Evolutionary conservation across 2,797 vertebrate genomes (phyloP).

Genomic region (Propithecus deckenii): DNA sequence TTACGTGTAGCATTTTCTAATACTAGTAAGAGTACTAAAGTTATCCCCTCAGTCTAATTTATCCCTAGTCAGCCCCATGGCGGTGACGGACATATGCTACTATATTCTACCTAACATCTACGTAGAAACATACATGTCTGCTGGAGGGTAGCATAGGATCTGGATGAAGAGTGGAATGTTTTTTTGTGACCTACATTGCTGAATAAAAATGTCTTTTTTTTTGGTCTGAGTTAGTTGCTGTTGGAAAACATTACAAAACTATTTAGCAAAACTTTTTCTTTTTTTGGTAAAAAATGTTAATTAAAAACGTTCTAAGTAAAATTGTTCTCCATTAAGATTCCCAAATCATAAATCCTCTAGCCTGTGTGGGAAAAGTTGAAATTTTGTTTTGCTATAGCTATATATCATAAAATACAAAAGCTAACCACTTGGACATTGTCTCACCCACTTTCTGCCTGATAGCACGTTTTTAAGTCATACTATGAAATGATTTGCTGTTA

Average conservation of each 20-base stretch:
- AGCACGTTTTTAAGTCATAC: conserved; percentile 41
- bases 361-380: neutral
- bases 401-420: neutral
- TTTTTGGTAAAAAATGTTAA: neutral
- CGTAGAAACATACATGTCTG: neutral
- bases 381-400: neutral
- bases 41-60: neutral
- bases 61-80: neutral
- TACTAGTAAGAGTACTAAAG: neutral
- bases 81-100: neutral
- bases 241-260: conserved; percentile 21
- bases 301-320: conserved; percentile 27
- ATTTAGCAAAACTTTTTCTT: neutral
- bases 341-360: neutral
- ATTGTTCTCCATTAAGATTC: neutral
- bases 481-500: neutral
- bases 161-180: neutral
- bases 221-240: neutral
- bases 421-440: neutral
- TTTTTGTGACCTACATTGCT: neutral
- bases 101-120: neutral
- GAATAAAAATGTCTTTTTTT: neutral
- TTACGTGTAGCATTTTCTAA: conserved; percentile 44
- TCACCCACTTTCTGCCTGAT: conserved; percentile 24
- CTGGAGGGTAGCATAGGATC: rapidly evolving